Percentiles rank a stretch among this genome's conserved stretches.
These are phyloP conservation scores for Trichonephila clavipes DNA, from an alignment of 1,140 invertebrate species.

Conservation along the genomic window DNA sequence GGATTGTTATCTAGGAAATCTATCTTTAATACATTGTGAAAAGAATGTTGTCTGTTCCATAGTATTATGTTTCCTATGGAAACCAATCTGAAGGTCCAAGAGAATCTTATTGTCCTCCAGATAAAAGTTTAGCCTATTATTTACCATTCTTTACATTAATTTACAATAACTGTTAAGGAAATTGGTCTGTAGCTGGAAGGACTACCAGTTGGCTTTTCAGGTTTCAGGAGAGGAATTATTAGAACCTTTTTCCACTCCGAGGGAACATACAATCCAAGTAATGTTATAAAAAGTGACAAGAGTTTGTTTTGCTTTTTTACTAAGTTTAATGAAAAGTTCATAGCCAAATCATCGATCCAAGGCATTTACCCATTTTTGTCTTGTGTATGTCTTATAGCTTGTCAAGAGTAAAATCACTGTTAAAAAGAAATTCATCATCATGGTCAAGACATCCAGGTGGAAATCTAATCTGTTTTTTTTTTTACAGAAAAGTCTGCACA, in stretches of 20 bases:
- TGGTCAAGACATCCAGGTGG: no score
- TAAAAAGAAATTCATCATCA: neutral
- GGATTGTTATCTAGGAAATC: slow-evolving; percentile 52
- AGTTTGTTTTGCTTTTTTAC: no score
- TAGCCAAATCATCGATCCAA: no score
- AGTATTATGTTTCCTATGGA: neutral
- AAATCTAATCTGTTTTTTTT: no score
- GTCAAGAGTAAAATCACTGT: slow-evolving; percentile 10
- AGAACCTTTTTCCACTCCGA: neutral
- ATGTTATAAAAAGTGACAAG: slow-evolving; percentile 1
- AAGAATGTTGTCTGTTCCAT: slow-evolving; percentile 38
- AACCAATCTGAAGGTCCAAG: no score
- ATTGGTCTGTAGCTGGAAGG: no score
- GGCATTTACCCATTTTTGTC: neutral
- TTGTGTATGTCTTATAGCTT: neutral
- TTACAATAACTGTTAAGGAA: slow-evolving; percentile 37
- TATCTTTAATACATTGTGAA: slow-evolving; percentile 42
- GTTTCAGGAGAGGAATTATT: no score
- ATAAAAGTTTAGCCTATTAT: neutral
- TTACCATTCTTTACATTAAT: slow-evolving; percentile 48
- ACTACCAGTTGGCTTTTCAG: no score
- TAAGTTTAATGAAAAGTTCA: no score
- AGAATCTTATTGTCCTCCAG: slow-evolving; percentile 21
- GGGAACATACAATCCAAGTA: slow-evolving; percentile 3
- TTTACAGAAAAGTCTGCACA: no score